Evolutionary conservation across 2,113 vertebrate genomes (phyloP).

Genomic region (Aptenodytes forsteri): DNA sequence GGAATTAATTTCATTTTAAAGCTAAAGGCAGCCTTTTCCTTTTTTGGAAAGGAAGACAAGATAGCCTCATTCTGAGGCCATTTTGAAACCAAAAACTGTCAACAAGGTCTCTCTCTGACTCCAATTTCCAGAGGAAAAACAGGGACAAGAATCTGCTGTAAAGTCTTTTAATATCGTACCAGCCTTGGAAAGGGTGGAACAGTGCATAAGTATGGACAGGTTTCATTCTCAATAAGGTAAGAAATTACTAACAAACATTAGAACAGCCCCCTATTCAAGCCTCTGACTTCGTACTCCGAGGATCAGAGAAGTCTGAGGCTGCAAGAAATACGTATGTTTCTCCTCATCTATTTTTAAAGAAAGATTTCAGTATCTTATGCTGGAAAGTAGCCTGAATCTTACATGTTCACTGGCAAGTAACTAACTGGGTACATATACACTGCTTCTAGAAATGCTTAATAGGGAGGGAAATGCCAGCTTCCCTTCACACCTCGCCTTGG

Average conservation of each 20-base stretch:
- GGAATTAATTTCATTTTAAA: not conserved
- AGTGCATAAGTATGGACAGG: not conserved
- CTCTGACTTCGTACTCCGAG: not conserved
- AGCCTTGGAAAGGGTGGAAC: not conserved
- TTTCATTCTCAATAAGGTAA: not conserved
- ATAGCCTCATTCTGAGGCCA: rapidly evolving
- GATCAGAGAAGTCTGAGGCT: not conserved
- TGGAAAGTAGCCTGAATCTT: not conserved
- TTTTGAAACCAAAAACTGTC: not conserved
- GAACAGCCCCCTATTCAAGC: not conserved
- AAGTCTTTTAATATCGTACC: not conserved
- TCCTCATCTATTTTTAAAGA: not conserved
- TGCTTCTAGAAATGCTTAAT: not conserved
- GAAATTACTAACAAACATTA: not conserved
- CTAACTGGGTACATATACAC: not conserved
- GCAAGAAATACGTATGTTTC: no score
- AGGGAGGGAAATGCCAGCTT: not conserved
- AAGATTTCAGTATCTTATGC: not conserved
- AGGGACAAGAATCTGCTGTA: not conserved
- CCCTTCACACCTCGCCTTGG: not conserved
- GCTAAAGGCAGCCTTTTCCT: not conserved
- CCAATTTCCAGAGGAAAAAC: rapidly evolving
- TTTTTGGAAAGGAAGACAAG: not conserved
- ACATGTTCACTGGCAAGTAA: not conserved
- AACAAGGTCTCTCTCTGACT: not conserved